Percentiles rank a stretch among this genome's conserved stretches.
phyloP scores from a whole-genome alignment of 1,140 invertebrate species.

The Saccostrea cuccullata region DNA sequence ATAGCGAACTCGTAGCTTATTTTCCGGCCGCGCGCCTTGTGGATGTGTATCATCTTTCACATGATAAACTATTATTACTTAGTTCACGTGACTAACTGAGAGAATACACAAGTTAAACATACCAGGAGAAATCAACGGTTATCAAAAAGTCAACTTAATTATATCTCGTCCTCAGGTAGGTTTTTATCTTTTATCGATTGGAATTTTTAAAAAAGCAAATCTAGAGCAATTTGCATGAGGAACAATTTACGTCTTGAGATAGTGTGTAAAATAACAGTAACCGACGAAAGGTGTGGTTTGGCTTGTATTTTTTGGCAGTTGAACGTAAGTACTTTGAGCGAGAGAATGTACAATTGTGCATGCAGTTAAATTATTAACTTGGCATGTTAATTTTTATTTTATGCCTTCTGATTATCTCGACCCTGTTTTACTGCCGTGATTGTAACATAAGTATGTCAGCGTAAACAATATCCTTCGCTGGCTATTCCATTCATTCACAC shows the following conservation, averaged over 20 bases:
- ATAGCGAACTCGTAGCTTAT: neutral
- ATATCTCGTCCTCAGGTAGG: neutral
- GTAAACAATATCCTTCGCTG: neutral
- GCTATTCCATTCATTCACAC: neutral
- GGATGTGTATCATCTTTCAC: conserved; percentile 6
- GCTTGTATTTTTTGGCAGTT: neutral
- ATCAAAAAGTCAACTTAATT: neutral
- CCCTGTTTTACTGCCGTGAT: neutral
- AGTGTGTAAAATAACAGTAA: neutral
- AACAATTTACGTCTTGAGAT: neutral
- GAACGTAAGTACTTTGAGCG: neutral
- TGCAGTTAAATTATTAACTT: too few relatives aligned
- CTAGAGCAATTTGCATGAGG: neutral
- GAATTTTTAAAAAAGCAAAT: neutral
- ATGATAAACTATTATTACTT: neutral
- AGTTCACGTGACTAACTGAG: neutral
- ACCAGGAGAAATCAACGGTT: neutral
- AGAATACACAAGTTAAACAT: neutral
- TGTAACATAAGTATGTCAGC: neutral
- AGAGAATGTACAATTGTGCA: neutral
- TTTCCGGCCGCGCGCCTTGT: neutral
- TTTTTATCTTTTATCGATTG: neutral
- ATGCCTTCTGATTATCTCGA: neutral
- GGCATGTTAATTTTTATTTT: too few relatives aligned
- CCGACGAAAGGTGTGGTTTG: neutral